Percentiles rank a stretch among this genome's conserved stretches.
Evolutionary conservation across 2,888 invertebrate species (phyloP).

Genomic region (Ophion costatus): DNA sequence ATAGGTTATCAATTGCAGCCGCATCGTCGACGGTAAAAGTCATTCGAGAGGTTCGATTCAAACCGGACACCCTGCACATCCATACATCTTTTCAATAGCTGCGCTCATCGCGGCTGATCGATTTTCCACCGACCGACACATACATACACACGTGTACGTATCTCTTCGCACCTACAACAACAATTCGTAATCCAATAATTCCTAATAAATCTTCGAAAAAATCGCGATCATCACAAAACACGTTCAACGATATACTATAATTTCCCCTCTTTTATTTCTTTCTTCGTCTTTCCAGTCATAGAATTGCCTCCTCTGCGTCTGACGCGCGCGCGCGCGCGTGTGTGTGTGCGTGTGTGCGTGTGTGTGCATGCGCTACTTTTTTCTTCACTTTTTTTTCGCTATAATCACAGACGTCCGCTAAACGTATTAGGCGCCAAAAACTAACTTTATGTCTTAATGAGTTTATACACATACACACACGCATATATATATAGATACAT

Average conservation of each 20-base stretch:
- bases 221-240: constrained; percentile 45
- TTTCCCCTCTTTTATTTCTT: constrained; percentile 31
- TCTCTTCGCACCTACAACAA: constrained; percentile 40
- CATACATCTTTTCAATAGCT: neutral
- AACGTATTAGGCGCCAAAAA: constrained; percentile 75
- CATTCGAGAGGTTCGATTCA: neutral
- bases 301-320: constrained; percentile 25
- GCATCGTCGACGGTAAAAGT: neutral
- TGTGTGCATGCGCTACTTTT: constrained; percentile 30
- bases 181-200: constrained; percentile 52
- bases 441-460: constrained; percentile 69
- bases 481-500: no score
- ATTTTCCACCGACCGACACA: constrained; percentile 58
- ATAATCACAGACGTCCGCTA: constrained; percentile 78
- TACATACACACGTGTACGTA: neutral
- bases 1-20: neutral
- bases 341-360: constrained; percentile 16
- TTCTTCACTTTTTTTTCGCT: constrained; percentile 43
- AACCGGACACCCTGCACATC: neutral
- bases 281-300: neutral
- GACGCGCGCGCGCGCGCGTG: neutral
- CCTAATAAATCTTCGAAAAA: constrained; percentile 50
- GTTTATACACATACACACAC: constrained; percentile 43
- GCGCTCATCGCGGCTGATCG: constrained; percentile 33
- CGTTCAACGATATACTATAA: constrained; percentile 60